Evolutionary conservation across 2,888 invertebrate genomes (phyloP), one percentile per base, ranked within the genome.

Genomic region (Drosophila multiciliata): DNA sequence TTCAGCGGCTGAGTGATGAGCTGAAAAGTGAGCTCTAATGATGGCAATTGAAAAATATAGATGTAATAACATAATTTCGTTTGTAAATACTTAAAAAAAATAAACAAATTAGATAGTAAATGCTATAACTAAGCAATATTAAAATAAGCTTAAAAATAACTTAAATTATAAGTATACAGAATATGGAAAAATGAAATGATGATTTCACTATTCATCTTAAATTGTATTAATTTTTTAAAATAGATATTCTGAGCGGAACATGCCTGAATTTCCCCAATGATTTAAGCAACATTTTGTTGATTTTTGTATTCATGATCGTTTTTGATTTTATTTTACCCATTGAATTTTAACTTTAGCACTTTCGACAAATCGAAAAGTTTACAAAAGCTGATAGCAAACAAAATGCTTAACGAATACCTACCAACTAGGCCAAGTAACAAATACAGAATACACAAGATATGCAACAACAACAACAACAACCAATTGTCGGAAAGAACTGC

Each of bases 1-100:
- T 57, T 60, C 67, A 58, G 66, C 67, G 74, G 69, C 77, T 87
- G 80, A 79, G 81, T 88, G 79, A 79, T 87, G 80, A 82, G 80
- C 84, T 83, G 86, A 90, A 87, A 90, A 90, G 89, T 91, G 82
- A 89, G 86, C 82, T 86, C 83, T 89, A 91, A 91, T 91, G 89
- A 84, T 81, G 88, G 58, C 66, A 62, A 45, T 61, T 58, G 5
- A 15, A 17, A 54, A 32, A 64, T n/a, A 64, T 20, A 64, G 40
- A 33, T 57, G 26, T 42, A 64, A 66, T 61, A 68, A 32, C 57
- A 26, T 26, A 1, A 26, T 38, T 12, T 26, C 17, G 12, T 23
- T 58, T 23, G 23, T 45, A 23, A 33, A 59, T 17, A 35, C 7
- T 48, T 54, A 26, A 9, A 26, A 7, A 11, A 35, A 3, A 23